Conservation (phyloP, 1,140 invertebrate genomes). For the Magallana gigas region DNA sequence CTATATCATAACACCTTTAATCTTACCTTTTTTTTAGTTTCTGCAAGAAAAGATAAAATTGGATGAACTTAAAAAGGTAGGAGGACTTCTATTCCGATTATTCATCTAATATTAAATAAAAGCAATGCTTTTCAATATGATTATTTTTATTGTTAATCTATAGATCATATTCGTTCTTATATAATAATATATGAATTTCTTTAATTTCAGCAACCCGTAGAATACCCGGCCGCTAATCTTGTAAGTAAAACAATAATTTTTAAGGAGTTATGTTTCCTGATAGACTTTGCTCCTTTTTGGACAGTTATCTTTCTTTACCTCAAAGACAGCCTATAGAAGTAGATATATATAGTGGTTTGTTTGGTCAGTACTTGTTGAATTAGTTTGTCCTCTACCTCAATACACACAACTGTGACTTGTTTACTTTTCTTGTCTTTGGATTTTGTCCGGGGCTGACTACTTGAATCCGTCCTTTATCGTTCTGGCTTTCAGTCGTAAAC, state of each 20-base stretch:
- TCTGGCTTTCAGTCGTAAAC: not conserved
- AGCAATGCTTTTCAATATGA: not conserved
- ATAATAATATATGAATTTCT: not conserved
- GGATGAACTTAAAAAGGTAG: constrained; percentile 21
- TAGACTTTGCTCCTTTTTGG: too few species aligned
- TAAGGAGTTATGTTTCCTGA: too few species aligned
- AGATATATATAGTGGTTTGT: too few species aligned
- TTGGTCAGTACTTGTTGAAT: too few species aligned
- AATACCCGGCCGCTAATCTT: constrained; percentile 4
- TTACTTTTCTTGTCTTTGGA: constrained; percentile 10
- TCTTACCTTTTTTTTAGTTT: not conserved
- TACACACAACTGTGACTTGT: not conserved
- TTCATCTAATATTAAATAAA: not conserved
- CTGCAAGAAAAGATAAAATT: constrained; percentile 26
- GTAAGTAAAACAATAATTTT: not conserved
- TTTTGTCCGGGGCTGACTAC: not conserved
- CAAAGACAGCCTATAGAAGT: too few species aligned
- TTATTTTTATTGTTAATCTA: not conserved
- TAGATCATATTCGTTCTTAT: not conserved
- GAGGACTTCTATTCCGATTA: not conserved
- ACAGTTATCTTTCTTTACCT: too few species aligned
- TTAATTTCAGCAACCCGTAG: constrained; percentile 21
- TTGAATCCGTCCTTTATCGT: not conserved
- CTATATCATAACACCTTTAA: too few species aligned
- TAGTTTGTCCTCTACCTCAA: too few species aligned